phyloP scores from a whole-genome alignment of 2,888 invertebrate species.

The Hydriomena furcata region DNA sequence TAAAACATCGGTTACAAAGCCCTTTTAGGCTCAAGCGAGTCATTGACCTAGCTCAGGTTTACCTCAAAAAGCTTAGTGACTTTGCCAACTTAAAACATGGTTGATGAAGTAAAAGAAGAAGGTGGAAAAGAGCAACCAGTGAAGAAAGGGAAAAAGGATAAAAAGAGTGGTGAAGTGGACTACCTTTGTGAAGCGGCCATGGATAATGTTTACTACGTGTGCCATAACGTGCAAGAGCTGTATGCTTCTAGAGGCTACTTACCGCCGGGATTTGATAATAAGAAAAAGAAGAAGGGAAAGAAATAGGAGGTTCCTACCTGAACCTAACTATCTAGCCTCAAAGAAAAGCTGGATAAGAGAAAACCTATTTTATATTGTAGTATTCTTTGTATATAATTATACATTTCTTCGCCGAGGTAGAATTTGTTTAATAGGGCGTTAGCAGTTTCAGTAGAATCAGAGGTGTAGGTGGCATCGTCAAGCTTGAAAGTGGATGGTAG shows the following conservation, averaged over 20 bases:
- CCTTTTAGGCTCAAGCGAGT: too few species aligned
- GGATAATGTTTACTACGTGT: constrained; percentile 97
- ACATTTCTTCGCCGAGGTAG: too few species aligned
- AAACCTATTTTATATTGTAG: too few species aligned
- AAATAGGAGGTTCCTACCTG: constrained; percentile 38
- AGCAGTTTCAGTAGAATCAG: background rate
- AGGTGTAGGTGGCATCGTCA: background rate
- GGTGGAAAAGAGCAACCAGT: constrained; percentile 28
- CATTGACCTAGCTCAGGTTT: too few species aligned
- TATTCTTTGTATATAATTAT: too few species aligned
- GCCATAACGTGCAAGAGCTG: constrained; percentile 96
- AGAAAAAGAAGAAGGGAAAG: constrained; percentile 89
- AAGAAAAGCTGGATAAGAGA: too few species aligned
- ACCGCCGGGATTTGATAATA: constrained; percentile 93
- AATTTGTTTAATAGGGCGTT: background rate
- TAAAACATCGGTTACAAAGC: too few species aligned
- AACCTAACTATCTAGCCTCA: too few species aligned
- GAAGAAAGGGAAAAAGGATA: constrained; percentile 59
- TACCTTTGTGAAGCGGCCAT: constrained; percentile 94
- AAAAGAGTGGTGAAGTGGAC: constrained; percentile 84
- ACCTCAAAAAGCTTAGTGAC: too few species aligned
- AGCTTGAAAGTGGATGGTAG: background rate
- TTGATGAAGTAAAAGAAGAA: constrained; percentile 12
- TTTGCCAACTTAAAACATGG: constrained; percentile 6
- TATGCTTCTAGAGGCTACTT: constrained; percentile 94